Evolutionary conservation across 2,113 vertebrate species (phyloP).

Genomic region (Plectropomus leopardus): DNA sequence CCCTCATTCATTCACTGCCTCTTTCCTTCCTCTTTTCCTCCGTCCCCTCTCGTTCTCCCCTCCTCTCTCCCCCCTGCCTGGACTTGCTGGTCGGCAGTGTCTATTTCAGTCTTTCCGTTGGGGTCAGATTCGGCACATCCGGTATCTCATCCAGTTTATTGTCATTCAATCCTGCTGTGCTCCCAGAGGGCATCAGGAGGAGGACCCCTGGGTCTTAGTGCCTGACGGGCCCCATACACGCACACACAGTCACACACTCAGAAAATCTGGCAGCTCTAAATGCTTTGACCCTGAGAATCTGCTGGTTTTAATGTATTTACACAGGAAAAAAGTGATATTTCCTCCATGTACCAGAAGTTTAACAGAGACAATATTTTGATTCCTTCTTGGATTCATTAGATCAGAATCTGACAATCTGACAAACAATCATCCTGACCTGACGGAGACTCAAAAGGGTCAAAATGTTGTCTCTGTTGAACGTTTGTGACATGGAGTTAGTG

Average conservation of each 20-base stretch:
- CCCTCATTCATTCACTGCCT: constrained; percentile 48
- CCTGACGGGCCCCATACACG: constrained; percentile 32
- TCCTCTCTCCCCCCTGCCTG: constrained; percentile 61
- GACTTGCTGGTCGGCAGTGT: constrained; percentile 84
- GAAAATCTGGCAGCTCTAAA: neutral
- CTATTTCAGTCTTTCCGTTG: constrained; percentile 90
- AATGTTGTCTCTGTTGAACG: no score
- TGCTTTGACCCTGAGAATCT: constrained; percentile 22
- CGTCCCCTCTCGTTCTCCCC: constrained; percentile 4
- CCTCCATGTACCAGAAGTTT: no score
- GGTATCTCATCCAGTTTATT: constrained; percentile 89
- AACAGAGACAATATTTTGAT: no score
- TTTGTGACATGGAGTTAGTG: no score
- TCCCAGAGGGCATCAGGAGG: constrained; percentile 72
- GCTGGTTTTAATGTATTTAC: neutral
- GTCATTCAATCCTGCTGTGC: constrained; percentile 83
- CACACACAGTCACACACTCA: neutral
- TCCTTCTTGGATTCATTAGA: no score
- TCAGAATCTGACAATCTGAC: no score
- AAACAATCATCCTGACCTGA: no score
- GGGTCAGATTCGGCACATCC: constrained; percentile 88
- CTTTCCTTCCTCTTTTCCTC: neutral
- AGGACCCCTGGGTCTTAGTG: constrained; percentile 81
- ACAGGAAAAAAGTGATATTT: no score
- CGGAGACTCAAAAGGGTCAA: no score